phyloP scores from a whole-genome alignment of 2,888 invertebrate genomes.

The Drosophila seclusa region DNA sequence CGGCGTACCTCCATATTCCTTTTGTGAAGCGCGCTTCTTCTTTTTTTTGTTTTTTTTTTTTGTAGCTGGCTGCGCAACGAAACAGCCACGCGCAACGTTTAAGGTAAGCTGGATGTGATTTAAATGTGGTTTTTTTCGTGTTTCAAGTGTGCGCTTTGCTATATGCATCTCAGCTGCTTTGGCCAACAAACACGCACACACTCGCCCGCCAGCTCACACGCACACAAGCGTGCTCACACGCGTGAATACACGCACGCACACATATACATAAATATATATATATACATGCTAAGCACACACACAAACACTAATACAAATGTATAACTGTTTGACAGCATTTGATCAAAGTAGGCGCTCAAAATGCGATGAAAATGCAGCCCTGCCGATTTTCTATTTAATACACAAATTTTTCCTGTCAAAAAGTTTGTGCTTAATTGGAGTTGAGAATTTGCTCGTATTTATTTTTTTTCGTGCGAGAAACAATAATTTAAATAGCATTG shows the following conservation, averaged over 20 bases:
- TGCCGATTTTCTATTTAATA: conserved; percentile 68
- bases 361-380: conserved; percentile 51
- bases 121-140: conserved; percentile 23
- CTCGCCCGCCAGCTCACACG: conserved; percentile 19
- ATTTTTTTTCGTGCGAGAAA: neutral
- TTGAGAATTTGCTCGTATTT: neutral
- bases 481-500: neutral
- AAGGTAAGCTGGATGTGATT: conserved; percentile 43
- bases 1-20: conserved; percentile 32
- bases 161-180: conserved; percentile 75
- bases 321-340: conserved; percentile 57
- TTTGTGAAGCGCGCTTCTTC: conserved; percentile 45
- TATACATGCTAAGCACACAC: conserved; percentile 1
- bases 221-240: conserved; percentile 26
- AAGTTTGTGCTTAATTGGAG: conserved; percentile 19
- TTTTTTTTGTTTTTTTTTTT: conserved; percentile 8
- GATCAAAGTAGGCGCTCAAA: conserved; percentile 34
- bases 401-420: conserved; percentile 18
- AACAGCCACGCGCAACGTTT: conserved; percentile 31
- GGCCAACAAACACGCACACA: conserved; percentile 44
- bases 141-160: conserved; percentile 51
- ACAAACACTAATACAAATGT: conserved; percentile 33
- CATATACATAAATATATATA: conserved; percentile 7
- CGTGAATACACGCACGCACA: conserved; percentile 24
- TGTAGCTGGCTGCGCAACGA: conserved; percentile 12